Evolutionary conservation across 2,113 vertebrate genomes (phyloP), one percentile per base, ranked within the genome.

Genomic region (Cryptomyrus ogoouensis): DNA sequence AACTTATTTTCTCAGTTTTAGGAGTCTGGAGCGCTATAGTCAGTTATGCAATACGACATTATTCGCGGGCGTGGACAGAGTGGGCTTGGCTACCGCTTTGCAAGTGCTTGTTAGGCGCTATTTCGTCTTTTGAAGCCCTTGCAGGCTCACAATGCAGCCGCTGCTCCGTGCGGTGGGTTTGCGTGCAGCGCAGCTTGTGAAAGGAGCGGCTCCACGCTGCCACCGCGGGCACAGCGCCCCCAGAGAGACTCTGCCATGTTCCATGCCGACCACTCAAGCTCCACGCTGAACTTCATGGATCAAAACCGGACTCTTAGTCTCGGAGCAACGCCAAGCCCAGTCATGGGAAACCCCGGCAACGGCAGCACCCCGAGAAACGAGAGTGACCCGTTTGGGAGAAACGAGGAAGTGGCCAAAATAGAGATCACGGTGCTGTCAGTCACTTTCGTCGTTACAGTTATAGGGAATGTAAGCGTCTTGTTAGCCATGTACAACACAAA

Each of bases 341-440:
- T 47, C 3, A 95, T 95, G 95, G 93, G 77, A 4, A 88, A 84
- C 0, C 3, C 56, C 27, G 92, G 39, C n/a, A 95, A 95, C 91
- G 12, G 21, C 87, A 94, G 91, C 74, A 44, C 47, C 2, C 19
- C 53, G 46, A 15, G 47, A 0, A 96, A 96, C 31, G 91, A 50
- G 21, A 96, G 96, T 88, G 95, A 97, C 89, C 96, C 94, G 5
- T 97, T 95, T 83, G 94, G 92, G 17, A 95, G 98, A 17, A 94
- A 99, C 88, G 98, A 99, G 89, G 96, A 97, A 88, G 95, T 99
- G 89, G 98, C 98, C 62, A 97, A 98, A 91, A 94, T 97, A 74
- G 98, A 99, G 95, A 96, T 99, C 31, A 94, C 97, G 0, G 97
- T 98, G 85, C 95, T 99, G 90, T 96, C 96, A 21, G 91, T 98